Conservation (phyloP, 2,797 vertebrate genomes). For the Falco naumanni region DNA sequence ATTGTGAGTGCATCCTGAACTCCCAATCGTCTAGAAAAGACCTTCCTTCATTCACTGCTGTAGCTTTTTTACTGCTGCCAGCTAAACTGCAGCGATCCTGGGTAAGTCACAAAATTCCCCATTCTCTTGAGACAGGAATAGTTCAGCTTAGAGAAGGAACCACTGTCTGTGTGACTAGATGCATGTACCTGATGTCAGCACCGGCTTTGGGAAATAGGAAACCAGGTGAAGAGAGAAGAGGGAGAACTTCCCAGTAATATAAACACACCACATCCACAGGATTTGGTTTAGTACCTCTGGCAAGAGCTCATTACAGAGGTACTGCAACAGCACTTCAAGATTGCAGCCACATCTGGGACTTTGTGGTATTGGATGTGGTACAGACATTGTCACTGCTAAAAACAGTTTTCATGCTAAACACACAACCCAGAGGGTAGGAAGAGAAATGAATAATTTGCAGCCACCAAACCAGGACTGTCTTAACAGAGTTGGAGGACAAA, state of each 20-base stretch:
- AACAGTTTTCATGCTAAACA: neutral
- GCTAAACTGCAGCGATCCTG: neutral
- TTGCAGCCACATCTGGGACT: neutral
- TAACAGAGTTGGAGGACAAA: neutral
- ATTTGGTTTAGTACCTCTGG: neutral
- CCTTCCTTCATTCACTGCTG: slow-evolving; percentile 46
- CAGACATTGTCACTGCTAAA: neutral
- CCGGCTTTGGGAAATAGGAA: neutral
- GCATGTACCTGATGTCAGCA: neutral
- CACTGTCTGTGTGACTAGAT: neutral
- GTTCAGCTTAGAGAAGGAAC: neutral
- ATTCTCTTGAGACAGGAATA: neutral
- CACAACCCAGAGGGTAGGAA: neutral
- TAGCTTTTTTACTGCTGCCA: slow-evolving; percentile 46
- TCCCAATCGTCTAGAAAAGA: slow-evolving; percentile 11
- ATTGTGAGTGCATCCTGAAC: slow-evolving; percentile 44
- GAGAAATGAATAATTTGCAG: neutral
- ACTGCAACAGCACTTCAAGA: neutral
- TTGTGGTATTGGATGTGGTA: neutral
- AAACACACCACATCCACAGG: neutral
- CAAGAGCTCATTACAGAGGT: neutral
- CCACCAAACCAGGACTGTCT: neutral
- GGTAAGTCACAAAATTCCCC: slow-evolving; percentile 49
- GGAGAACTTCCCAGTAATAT: neutral
- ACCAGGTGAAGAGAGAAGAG: neutral